Evolutionary conservation across 2,797 vertebrate genomes (phyloP), one percentile per base, ranked within the genome.

Genomic region (Eurystomus glaucurus): DNA sequence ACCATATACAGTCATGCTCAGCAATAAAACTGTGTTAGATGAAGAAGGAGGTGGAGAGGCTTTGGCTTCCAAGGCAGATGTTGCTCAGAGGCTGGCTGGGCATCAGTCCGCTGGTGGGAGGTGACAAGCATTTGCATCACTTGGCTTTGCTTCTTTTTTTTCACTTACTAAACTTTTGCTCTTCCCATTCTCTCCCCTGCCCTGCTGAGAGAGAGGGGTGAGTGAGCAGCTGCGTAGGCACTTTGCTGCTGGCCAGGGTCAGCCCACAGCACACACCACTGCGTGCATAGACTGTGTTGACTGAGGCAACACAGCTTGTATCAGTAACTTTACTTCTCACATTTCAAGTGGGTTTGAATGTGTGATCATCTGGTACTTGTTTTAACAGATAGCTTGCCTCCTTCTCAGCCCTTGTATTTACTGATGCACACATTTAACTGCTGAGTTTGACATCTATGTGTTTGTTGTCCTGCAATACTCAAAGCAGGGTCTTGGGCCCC

Each of bases 1-100:
- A 26, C 13, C 17, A 2, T 19, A 5, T 23, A 18, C 26, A 0
- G 1, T 37, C 20, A 21, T 11, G 5, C 16, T 51, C 20, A 81
- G 31, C 10, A 62, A 65, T 28, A 48, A 79, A 76, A 28, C n/a
- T 35, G 16, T 9, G 10, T 46, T 50, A 41, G n/a, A 57, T 37
- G 28, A 22, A 77, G 61, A 68, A 61, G 37, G 22, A 69, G 7
- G 7, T 33, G 4, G 22, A 84, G 17, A 2, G 8, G 16, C 23
- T 78, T 90, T 89, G 77, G 9, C 11, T 84, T 91, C 55, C 51
- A 70, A 65, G 41, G 54, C 15, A 52, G 31, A 12, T 10, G 3
- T 3, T 76, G 43, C 43, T 58, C 51, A 66, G 31, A 65, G 28
- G 16, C 23, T 43, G 31, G 11, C 37, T 69, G 37, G 12, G 17